Evolutionary conservation across 2,113 vertebrate genomes (phyloP), one percentile per base, ranked within the genome.

Genomic region (Puffinus mauretanicus): DNA sequence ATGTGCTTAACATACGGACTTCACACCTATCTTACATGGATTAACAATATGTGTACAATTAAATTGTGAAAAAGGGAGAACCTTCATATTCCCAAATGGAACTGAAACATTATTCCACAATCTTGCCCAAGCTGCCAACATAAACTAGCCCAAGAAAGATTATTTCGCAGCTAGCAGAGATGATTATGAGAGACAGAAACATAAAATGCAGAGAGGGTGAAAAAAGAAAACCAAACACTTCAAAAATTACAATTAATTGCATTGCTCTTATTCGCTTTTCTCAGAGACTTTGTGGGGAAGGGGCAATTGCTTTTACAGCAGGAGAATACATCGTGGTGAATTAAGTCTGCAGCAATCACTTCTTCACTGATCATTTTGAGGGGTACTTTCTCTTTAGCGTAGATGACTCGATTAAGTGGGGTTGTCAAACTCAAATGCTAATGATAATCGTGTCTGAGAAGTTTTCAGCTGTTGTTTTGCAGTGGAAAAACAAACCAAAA

Each of bases 381-480:
- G 32, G 7, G 27, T 26, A 13, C 71, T 58, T 60, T 36, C 71
- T 60, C 52, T 70, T 79, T 11, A 66, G 51, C 1, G 1, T 1
- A 26, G 38, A 47, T 32, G 38, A 51, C 36, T 55, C 8, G 2
- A 81, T 3, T 46, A 42, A 94, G 80, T 5, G 27, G 77, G 92
- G 76, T 7, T 90, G 84, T 81, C 96, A 81, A 81, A 83, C 61
- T 46, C 61, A 38, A 87, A 90, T 92, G 93, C 86, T 46, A 42
- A 75, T 0, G 2, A 92, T 79, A 93, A 96, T 2, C 40, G 84
- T 93, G 90, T 82, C 85, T 42, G 60, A 61, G 26, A 54, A 83
- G 92, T 86, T 90, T 94, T 90, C 98, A 98, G 98, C 98, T 98
- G 97, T 97, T 98, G 97, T 98, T 98, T 98, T 95, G 93, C 96